Conservation (phyloP, 1,140 invertebrate genomes). For the Trypoxylus dichotomus region DNA sequence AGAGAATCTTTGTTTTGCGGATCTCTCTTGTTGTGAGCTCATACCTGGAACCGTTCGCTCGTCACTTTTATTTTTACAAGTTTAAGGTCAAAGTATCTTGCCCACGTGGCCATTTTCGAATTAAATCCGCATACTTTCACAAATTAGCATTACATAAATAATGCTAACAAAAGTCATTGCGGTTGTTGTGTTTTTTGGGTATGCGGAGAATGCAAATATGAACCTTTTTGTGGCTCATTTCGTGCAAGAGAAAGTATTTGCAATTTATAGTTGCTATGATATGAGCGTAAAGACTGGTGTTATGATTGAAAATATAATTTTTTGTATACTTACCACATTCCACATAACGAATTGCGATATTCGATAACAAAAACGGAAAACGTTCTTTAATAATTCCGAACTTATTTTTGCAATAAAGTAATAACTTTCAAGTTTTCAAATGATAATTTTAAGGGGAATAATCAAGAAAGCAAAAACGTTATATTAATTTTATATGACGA, state of each 20-base stretch:
- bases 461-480: too few relatives aligned
- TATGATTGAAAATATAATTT: too few relatives aligned
- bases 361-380: too few relatives aligned
- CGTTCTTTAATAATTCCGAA: too few relatives aligned
- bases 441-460: too few relatives aligned
- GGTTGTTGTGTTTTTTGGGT: not conserved
- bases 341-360: too few relatives aligned
- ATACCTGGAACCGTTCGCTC: not conserved
- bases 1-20: not conserved
- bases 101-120: not conserved
- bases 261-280: not conserved
- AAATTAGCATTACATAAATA: not conserved
- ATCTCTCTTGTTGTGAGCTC: not conserved
- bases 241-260: not conserved
- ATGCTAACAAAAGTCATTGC: not conserved
- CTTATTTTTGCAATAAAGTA: too few relatives aligned
- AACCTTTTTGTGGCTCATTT: not conserved
- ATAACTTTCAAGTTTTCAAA: too few relatives aligned
- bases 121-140: not conserved
- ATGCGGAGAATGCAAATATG: not conserved
- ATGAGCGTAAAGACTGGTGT: too few relatives aligned
- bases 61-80: constrained; percentile 15
- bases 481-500: too few relatives aligned
- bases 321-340: too few relatives aligned
- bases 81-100: not conserved